Percentiles rank a stretch among this genome's conserved stretches.
phyloP scores from a whole-genome alignment of 2,888 invertebrate species.

The Ophion ventricosus region DNA sequence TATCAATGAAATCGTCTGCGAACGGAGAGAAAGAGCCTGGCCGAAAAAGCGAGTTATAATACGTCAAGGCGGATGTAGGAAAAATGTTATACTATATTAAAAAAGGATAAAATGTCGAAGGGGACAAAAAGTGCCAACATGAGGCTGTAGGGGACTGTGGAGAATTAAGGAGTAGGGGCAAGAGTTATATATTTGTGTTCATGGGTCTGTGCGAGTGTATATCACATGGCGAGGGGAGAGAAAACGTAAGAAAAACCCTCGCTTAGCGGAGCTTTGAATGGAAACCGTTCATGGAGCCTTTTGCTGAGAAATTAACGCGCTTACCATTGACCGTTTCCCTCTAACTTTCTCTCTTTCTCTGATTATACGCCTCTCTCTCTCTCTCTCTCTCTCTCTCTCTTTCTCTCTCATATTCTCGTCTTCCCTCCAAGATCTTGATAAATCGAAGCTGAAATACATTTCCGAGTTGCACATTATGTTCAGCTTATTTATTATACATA shows the following conservation, averaged over 20 bases:
- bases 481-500: too few relatives aligned
- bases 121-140: slow-evolving; percentile 5
- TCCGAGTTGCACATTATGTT: too few relatives aligned
- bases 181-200: background rate
- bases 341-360: too few relatives aligned
- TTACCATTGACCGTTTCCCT: slow-evolving; percentile 37
- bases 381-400: slow-evolving; percentile 15
- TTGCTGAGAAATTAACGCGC: slow-evolving; percentile 32
- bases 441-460: too few relatives aligned
- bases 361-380: slow-evolving; percentile 33
- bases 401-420: slow-evolving; percentile 59
- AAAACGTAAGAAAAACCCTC: slow-evolving; percentile 21
- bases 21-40: background rate
- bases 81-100: slow-evolving; percentile 21
- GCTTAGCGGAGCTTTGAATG: slow-evolving; percentile 27
- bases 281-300: too few relatives aligned
- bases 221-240: slow-evolving; percentile 24
- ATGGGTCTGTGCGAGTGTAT: background rate
- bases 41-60: background rate
- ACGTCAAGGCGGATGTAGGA: slow-evolving; percentile 15
- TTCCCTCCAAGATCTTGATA: too few relatives aligned
- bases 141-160: slow-evolving; percentile 24
- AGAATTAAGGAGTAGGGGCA: slow-evolving; percentile 4
- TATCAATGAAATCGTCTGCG: background rate
- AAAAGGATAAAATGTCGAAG: slow-evolving; percentile 22